Percentiles rank a stretch among this genome's conserved stretches.
phyloP scores from a whole-genome alignment of 53 echinoderm and acorn worm genomes.

The Crossaster papposus region DNA sequence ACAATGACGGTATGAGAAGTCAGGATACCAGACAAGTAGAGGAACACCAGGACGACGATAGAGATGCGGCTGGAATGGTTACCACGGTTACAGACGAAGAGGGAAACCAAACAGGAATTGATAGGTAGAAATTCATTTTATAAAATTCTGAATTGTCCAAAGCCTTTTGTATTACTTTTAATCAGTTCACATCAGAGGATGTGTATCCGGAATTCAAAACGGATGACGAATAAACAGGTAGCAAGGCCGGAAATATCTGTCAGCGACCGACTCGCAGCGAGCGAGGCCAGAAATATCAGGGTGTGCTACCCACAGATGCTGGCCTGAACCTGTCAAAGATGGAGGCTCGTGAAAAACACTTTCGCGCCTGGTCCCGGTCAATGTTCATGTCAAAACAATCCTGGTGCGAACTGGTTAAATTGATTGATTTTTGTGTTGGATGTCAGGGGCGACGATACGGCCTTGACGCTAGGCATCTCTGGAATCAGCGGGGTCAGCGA shows the following conservation, averaged over 20 bases:
- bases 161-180: background rate
- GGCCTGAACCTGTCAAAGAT: no score
- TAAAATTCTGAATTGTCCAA: background rate
- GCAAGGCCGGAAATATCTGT: no score
- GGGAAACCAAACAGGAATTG: constrained; percentile 13
- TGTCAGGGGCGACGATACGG: constrained; percentile 31
- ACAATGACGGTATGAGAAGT: constrained; percentile 20
- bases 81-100: constrained; percentile 36
- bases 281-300: no score
- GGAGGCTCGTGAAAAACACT: no score
- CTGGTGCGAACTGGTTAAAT: background rate
- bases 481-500: constrained; percentile 93
- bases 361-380: no score
- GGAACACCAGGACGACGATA: constrained; percentile 17
- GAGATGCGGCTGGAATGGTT: background rate
- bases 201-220: no score
- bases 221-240: no score
- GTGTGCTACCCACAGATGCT: no score
- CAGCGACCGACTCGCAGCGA: no score
- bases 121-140: background rate
- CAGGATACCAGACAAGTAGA: constrained; percentile 13
- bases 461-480: constrained; percentile 69
- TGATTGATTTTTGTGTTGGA: background rate
- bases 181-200: no score
- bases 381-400: background rate